Conservation (phyloP, 2,888 invertebrate species). For the Tuberolachnus salignus region DNA sequence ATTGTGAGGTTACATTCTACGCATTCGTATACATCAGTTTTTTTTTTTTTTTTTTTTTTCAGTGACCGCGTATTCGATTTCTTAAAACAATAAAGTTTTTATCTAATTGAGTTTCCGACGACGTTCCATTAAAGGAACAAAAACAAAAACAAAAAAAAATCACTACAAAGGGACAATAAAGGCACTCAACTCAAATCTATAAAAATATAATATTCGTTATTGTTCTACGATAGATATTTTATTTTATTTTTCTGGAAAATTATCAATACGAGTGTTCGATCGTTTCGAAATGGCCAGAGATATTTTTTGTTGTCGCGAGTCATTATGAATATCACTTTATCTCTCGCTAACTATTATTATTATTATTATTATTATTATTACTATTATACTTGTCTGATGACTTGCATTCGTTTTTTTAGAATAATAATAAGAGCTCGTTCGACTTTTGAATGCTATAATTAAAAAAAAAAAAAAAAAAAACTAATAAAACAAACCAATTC, state of each 20-base stretch:
- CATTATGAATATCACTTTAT: background rate
- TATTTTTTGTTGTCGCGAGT: background rate
- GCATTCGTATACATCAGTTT: background rate
- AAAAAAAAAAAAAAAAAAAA: conserved; percentile 23
- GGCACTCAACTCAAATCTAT: too few relatives aligned
- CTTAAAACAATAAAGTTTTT: background rate
- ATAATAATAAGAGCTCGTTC: conserved; percentile 9
- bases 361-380: too few relatives aligned
- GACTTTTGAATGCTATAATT: conserved; percentile 41
- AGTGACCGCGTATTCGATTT: too few relatives aligned
- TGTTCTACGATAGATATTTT: too few relatives aligned
- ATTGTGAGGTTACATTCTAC: background rate
- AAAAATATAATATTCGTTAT: too few relatives aligned
- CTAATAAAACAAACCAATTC: conserved; percentile 8
- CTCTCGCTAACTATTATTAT: background rate
- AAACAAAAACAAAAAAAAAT: background rate
- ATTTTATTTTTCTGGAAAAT: background rate
- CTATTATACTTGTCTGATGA: too few relatives aligned
- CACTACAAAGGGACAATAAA: background rate
- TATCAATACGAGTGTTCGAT: too few relatives aligned
- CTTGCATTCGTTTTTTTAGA: background rate
- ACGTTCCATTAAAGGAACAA: background rate
- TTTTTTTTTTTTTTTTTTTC: background rate
- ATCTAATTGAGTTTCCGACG: conserved; percentile 14
- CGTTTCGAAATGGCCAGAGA: background rate